Evolutionary conservation across 2,797 vertebrate species (phyloP).

Genomic region (Tenualosa thibaudeaui): DNA sequence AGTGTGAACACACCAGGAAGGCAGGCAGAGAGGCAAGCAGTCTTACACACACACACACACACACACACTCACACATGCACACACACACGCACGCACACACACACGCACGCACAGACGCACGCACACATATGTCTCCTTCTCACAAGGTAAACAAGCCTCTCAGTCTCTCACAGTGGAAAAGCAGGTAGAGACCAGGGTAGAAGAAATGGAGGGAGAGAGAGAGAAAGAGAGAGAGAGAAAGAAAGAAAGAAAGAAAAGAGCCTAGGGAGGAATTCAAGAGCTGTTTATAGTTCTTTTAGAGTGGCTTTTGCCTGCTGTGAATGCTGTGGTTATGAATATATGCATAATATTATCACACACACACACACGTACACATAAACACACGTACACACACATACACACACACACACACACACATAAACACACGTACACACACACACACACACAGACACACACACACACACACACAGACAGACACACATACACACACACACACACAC

Average conservation of each 20-base stretch:
- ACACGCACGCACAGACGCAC: no score
- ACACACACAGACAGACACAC: constrained; percentile 40
- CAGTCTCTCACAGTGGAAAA: neutral
- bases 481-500: constrained; percentile 43
- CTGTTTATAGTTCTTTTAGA: neutral
- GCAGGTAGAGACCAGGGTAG: neutral
- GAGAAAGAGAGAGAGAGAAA: neutral
- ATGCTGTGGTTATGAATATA: constrained; percentile 54
- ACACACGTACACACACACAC: constrained; percentile 30
- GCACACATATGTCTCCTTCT: neutral
- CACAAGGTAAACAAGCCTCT: neutral
- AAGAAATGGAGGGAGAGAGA: neutral
- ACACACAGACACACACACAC: constrained; percentile 36
- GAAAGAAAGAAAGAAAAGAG: neutral
- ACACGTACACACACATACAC: constrained; percentile 36
- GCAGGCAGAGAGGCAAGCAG: neutral
- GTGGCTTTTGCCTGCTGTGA: constrained; percentile 47
- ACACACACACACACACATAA: constrained; percentile 19
- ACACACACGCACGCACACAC: no score
- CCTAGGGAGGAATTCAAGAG: neutral
- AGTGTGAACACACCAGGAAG: neutral
- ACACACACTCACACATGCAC: no score
- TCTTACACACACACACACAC: neutral
- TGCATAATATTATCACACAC: constrained; percentile 47
- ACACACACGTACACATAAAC: constrained; percentile 35